Conservation (phyloP, 2,113 vertebrate genomes). For the Acinonyx jubatus region DNA sequence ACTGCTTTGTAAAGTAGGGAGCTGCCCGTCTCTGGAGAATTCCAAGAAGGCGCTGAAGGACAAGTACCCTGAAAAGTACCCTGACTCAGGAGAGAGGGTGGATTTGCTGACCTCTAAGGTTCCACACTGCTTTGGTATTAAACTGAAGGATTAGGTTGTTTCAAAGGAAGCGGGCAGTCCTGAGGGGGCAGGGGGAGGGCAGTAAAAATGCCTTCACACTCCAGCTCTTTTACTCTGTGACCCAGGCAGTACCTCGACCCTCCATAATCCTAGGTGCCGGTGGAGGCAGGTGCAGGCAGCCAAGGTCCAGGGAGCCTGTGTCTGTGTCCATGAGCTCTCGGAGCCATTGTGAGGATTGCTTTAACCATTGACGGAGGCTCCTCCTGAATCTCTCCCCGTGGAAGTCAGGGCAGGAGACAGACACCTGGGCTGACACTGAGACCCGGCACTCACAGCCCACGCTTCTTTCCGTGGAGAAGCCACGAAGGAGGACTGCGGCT, state of each 20-base stretch:
- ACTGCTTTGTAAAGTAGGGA: not conserved
- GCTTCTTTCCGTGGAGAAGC: not conserved
- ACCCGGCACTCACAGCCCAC: accelerated
- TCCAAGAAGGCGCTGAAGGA: not conserved
- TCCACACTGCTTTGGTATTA: not conserved
- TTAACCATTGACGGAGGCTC: slow-evolving; percentile 7
- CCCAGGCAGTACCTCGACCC: not conserved
- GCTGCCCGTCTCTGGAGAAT: not conserved
- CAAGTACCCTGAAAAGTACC: not conserved
- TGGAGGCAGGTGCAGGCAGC: not conserved
- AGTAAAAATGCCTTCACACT: slow-evolving; percentile 25
- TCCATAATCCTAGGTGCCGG: slow-evolving; percentile 22
- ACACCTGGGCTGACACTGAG: not conserved
- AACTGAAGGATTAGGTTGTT: slow-evolving; percentile 37
- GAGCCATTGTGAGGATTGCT: slow-evolving; percentile 20
- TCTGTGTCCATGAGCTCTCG: slow-evolving; percentile 42
- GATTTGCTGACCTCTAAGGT: not conserved
- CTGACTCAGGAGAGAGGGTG: not conserved
- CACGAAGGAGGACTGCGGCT: accelerated
- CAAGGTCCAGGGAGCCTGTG: slow-evolving; percentile 7
- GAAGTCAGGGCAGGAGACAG: not conserved
- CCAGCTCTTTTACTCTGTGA: not conserved
- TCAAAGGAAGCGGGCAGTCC: slow-evolving; percentile 5
- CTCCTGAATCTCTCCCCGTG: not conserved
- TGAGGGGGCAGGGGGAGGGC: not conserved